phyloP scores from a whole-genome alignment of 2,888 invertebrate species.

The Eutolmus rufibarbis region DNA sequence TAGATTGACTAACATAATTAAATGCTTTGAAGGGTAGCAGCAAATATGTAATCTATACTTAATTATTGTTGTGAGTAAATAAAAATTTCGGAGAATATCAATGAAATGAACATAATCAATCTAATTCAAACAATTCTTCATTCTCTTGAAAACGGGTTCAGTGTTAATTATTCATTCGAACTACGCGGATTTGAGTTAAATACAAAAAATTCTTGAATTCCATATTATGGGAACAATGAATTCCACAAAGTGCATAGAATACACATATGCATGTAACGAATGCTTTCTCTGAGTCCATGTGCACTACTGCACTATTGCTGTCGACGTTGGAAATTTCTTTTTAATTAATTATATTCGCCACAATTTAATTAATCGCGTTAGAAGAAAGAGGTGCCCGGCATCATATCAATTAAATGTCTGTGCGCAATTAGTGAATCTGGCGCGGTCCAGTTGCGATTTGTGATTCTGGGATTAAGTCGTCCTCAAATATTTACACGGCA shows the following conservation, averaged over 20 bases:
- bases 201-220: neutral
- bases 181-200: neutral
- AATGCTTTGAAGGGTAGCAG: no score
- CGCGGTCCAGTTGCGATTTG: conserved; percentile 33
- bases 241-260: neutral
- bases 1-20: no score
- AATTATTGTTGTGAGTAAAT: no score
- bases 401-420: neutral
- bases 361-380: neutral
- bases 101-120: neutral
- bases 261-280: neutral
- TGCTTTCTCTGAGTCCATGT: neutral
- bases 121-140: neutral
- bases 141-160: neutral
- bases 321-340: neutral
- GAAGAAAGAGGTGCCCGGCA: neutral
- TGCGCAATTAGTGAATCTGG: conserved; percentile 8
- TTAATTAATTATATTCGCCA: neutral
- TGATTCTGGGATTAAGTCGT: conserved; percentile 25
- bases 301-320: neutral
- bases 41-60: no score
- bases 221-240: neutral
- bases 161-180: neutral
- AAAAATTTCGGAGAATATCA: neutral
- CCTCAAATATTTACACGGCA: conserved; percentile 19